Evolutionary conservation across 2,888 invertebrate genomes (phyloP), one percentile per base, ranked within the genome.

Genomic region (Laspeyria flexula): DNA sequence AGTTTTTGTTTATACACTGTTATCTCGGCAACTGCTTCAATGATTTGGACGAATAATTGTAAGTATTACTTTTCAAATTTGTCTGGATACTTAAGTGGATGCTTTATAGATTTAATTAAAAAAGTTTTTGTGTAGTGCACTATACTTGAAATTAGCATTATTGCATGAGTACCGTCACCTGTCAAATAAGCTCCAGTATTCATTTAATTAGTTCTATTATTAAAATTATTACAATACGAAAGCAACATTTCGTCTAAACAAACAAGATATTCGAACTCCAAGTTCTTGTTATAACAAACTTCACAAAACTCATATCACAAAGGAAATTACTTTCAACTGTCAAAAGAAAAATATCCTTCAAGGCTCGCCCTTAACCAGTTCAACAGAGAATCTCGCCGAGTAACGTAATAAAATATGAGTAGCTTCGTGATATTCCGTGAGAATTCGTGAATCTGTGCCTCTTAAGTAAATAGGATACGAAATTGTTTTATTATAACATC

Each of bases 341-440:
- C 31, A 13, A 6, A 31, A 13, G 31, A 13, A 31, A 31, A 13
- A 31, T 25, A 25, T 25, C 1, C 13, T 15, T 31, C 0, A 31
- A 31, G 13, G 13, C 30, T 30, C 11, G 1, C 25, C n/a, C 39
- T 29, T 39, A 27, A 48, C 15, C 18, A 43, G 39, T 40, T 41
- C 42, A 43, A 35, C 3, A 30, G 21, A 15, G n/a, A 44, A 48
- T 40, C 44, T 43, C 5, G 27, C 25, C 27, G 41, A 53, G 30
- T 55, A 52, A 63, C 52, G 55, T 61, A 60, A 68, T 60, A 55
- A 64, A 68, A 67, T 71, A 66, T 61, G 49, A 47, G 45, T 16
- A 48, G 43, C 53, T 41, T 10, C 18, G 29, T 60, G 55, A 39
- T 25, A 25, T 29, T 27, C 21, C n/a, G 40, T 16, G 5, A 15